These are phyloP conservation scores for Chionoecetes opilio DNA, from an alignment of 1,140 invertebrate species.

Conservation along the genomic window DNA sequence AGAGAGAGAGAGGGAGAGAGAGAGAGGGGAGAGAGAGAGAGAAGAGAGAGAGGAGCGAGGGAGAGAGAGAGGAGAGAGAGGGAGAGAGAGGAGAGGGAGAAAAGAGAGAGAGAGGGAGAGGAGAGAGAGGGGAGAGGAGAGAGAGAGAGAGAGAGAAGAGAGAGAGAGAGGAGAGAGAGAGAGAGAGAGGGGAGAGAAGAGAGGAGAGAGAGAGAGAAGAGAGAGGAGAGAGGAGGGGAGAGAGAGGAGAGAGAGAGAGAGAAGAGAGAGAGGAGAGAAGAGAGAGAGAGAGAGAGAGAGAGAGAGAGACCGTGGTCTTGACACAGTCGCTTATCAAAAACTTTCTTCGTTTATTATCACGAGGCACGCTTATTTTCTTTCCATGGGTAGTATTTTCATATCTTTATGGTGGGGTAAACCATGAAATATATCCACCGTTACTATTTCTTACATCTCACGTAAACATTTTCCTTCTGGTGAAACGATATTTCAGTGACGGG, in stretches of 20 bases:
- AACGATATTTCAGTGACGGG: too few species aligned
- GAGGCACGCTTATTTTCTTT: too few species aligned
- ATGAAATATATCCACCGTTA: too few species aligned
- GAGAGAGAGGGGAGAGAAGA: not conserved
- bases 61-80: too few species aligned
- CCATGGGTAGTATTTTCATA: too few species aligned
- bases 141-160: not conserved
- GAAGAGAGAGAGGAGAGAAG: not conserved
- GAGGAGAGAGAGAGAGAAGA: not conserved
- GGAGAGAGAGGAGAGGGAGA: not conserved
- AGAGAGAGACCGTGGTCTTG: not conserved
- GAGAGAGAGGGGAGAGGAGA: not conserved
- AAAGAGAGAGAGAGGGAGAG: conserved; percentile 59
- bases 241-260: conserved; percentile 37
- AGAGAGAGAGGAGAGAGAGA: conserved; percentile 29
- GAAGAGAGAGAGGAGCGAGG: too few species aligned
- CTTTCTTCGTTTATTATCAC: too few species aligned
- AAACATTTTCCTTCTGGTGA: too few species aligned
- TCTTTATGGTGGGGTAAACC: too few species aligned
- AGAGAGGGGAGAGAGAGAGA: not conserved
- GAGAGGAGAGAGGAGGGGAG: not conserved
- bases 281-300: not conserved
- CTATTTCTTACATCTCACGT: too few species aligned
- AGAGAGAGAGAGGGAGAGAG: conserved; percentile 10
- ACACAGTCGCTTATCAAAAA: too few species aligned